Evolutionary conservation across 2,113 vertebrate genomes (phyloP).

Genomic region (Albula glossodonta): DNA sequence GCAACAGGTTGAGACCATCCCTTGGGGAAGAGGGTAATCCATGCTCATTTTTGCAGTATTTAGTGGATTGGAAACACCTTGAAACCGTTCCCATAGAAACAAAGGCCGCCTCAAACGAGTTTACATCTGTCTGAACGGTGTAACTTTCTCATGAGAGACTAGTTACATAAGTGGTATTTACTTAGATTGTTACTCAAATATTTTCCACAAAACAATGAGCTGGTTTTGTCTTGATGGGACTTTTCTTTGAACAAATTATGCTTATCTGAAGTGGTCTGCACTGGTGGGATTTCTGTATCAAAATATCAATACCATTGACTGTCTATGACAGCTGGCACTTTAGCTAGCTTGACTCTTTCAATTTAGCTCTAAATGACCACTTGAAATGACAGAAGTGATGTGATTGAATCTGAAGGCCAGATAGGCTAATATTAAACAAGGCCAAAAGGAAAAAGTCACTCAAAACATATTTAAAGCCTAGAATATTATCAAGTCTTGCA

Average conservation of each 20-base stretch:
- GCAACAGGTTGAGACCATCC: slow-evolving; percentile 50
- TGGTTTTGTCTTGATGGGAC: background rate
- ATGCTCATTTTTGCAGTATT: slow-evolving; percentile 48
- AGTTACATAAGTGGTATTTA: background rate
- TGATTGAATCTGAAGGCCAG: no score
- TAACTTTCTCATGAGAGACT: background rate
- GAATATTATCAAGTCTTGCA: no score
- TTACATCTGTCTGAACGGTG: background rate
- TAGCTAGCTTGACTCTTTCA: no score
- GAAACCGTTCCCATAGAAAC: slow-evolving; percentile 50
- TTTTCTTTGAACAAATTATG: background rate
- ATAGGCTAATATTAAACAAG: no score
- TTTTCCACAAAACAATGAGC: background rate
- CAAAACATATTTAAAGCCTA: no score
- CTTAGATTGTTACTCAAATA: no score
- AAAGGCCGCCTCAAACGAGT: background rate
- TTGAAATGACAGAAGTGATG: background rate
- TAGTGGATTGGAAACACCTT: slow-evolving; percentile 48
- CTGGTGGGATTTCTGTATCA: no score
- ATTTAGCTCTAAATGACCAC: no score
- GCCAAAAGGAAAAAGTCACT: no score
- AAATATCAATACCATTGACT: background rate
- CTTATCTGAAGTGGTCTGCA: background rate
- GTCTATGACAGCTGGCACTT: background rate
- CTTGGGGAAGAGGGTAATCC: slow-evolving; percentile 38